These are phyloP conservation scores for Cephalopachus bancanus DNA, from an alignment of 2,797 vertebrate species.

Conservation along the genomic window DNA sequence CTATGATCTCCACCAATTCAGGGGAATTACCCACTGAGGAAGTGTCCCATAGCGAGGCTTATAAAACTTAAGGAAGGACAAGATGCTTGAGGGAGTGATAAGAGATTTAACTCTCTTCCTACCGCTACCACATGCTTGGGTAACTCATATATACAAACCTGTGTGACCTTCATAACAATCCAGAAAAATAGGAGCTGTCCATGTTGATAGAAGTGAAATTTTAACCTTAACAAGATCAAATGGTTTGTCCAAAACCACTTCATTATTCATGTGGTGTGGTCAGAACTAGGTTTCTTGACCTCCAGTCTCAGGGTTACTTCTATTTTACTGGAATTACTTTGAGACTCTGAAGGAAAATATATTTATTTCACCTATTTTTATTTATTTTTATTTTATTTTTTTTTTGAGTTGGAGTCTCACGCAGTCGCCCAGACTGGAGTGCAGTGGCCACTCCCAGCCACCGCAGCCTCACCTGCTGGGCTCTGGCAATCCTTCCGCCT, in stretches of 20 bases:
- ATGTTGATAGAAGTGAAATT: not conserved
- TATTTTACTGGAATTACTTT: not conserved
- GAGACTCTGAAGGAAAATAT: not conserved
- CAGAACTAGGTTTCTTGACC: not conserved
- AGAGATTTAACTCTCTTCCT: not conserved
- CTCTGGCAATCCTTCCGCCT: no score
- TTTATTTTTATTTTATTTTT: no score
- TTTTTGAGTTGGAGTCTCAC: no score
- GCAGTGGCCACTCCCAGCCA: no score
- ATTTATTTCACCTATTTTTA: not conserved
- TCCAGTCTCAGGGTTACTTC: not conserved
- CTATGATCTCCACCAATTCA: not conserved
- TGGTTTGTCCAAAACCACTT: not conserved
- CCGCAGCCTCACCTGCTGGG: no score
- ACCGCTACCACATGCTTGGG: not conserved
- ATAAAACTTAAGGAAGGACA: constrained; percentile 4
- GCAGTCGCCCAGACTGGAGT: no score
- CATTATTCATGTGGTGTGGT: no score
- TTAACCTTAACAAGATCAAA: not conserved
- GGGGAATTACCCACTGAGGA: not conserved
- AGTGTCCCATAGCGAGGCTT: not conserved
- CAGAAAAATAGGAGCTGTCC: not conserved
- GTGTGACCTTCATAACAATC: not conserved
- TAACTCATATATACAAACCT: not conserved
- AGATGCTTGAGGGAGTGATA: not conserved